Percentiles rank a stretch among this genome's conserved stretches.
phyloP scores from a whole-genome alignment of 2,797 vertebrate genomes.

The Chelon labrosus region DNA sequence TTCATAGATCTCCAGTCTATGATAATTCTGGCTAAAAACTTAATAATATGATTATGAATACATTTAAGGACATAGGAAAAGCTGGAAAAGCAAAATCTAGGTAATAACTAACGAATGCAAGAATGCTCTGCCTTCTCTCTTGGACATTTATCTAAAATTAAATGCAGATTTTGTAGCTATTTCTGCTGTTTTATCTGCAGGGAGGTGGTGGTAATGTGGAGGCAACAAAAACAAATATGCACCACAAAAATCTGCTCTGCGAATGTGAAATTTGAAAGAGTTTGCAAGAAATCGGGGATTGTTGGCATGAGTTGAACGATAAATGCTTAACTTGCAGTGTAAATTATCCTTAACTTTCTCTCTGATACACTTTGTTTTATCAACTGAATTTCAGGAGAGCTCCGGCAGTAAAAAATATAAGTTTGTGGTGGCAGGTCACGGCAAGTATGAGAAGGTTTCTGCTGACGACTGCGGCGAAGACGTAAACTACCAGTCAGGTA shows the following conservation, averaged over 20 bases:
- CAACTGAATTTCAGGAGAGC: slow-evolving; percentile 74
- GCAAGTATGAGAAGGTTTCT: slow-evolving; percentile 94
- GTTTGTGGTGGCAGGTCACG: slow-evolving; percentile 92
- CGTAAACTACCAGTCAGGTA: slow-evolving; percentile 66
- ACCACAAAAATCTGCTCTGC: not conserved
- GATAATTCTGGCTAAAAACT: not conserved
- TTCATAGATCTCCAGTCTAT: not conserved
- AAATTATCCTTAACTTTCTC: not conserved
- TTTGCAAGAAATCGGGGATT: not conserved
- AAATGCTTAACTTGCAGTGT: not conserved
- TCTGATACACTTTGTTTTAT: not conserved
- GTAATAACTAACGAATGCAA: not conserved
- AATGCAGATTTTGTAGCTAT: not conserved
- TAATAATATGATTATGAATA: too few relatives aligned
- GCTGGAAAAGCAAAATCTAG: too few relatives aligned
- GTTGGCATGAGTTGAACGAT: not conserved
- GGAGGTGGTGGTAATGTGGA: too few relatives aligned
- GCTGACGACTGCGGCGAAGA: slow-evolving; percentile 63
- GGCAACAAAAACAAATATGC: not conserved
- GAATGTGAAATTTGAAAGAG: too few relatives aligned
- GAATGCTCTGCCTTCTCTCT: too few relatives aligned
- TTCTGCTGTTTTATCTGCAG: not conserved
- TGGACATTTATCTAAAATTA: too few relatives aligned
- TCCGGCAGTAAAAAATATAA: slow-evolving; percentile 87
- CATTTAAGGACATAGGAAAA: too few relatives aligned